These are phyloP conservation scores for Xiphorhynchus elegans DNA, from an alignment of 2,113 vertebrate species.

Conservation along the genomic window DNA sequence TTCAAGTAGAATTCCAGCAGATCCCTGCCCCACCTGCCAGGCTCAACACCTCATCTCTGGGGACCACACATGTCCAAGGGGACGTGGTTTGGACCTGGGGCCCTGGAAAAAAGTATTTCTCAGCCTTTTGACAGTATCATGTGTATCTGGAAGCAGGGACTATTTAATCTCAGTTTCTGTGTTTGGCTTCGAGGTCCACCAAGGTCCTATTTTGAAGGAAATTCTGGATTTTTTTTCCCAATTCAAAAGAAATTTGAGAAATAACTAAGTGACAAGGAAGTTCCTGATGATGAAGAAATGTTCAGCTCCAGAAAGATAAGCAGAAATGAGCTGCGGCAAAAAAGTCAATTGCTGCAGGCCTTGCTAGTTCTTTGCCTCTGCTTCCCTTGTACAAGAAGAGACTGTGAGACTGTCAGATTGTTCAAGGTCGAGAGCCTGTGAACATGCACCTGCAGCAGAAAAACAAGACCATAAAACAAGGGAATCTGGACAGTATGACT, in stretches of 20 bases:
- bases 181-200: not conserved
- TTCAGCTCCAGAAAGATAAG: not conserved
- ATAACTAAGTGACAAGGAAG: not conserved
- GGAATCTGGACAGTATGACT: too few relatives aligned
- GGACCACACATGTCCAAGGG: not conserved
- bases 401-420: too few relatives aligned
- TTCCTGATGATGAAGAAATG: not conserved
- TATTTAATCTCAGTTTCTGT: not conserved
- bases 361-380: too few relatives aligned
- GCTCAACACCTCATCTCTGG: not conserved
- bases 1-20: not conserved
- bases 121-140: not conserved
- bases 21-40: not conserved
- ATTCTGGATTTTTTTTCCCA: not conserved
- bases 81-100: not conserved
- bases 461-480: too few relatives aligned
- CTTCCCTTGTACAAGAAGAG: too few relatives aligned
- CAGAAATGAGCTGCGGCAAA: not conserved
- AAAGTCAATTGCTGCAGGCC: too few relatives aligned
- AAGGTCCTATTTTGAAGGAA: not conserved
- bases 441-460: too few relatives aligned
- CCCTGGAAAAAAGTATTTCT: not conserved
- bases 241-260: not conserved
- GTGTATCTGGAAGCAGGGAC: not conserved
- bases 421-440: too few relatives aligned